phyloP scores from a whole-genome alignment of 1,140 invertebrate species.

The Pristionchus pacificus region DNA sequence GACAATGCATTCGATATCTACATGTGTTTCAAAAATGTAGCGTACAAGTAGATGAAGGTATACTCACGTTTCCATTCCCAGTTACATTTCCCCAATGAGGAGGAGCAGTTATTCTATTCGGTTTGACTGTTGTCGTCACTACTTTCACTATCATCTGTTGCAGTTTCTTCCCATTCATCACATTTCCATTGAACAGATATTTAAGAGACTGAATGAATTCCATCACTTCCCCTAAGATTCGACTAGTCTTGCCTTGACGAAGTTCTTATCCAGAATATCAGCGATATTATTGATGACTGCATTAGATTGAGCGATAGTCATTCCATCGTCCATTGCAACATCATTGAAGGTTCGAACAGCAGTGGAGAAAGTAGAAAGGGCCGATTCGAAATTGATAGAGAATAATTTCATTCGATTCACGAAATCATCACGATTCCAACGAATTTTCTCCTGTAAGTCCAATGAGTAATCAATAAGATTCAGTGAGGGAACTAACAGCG shows the following conservation, averaged over 20 bases:
- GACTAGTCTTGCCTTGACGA: background rate
- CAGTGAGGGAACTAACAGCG: background rate
- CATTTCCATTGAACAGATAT: no score
- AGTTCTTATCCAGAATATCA: background rate
- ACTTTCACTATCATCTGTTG: no score
- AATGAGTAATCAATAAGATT: background rate
- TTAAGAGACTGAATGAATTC: no score
- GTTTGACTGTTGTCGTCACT: no score
- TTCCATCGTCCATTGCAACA: background rate
- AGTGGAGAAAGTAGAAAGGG: background rate
- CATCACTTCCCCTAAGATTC: no score
- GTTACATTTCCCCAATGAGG: no score
- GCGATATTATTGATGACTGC: background rate
- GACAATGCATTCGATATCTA: no score
- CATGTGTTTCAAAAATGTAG: no score
- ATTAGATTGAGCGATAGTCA: background rate
- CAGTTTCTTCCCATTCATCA: no score
- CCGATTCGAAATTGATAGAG: background rate
- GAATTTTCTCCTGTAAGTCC: background rate
- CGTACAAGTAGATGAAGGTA: no score
- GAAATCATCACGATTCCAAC: background rate
- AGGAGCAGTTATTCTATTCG: no score
- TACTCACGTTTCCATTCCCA: no score
- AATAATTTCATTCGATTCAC: background rate
- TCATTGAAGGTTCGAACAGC: background rate